Base-by-base conservation (phyloP, 2,113 vertebrate species). In the Madoqua kirkii region DNA sequence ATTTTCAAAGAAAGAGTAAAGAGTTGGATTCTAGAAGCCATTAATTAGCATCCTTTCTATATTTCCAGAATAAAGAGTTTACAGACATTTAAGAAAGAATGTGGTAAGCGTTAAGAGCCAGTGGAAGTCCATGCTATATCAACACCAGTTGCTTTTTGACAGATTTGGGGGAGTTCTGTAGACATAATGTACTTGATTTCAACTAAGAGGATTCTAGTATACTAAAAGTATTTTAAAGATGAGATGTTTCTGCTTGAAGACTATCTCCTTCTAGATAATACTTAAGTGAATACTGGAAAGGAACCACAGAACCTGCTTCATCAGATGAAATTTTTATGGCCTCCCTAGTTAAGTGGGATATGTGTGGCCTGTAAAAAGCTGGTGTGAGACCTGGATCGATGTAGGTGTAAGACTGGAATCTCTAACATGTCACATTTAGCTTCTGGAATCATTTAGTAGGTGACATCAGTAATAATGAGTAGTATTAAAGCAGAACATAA, bases 401-500 rank as follows among this genome's bases (percentile, higher is more conserved):
- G 3, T 45, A 88, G 67, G 64, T 95, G 12, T 87, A 67, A 97
- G 45, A 62, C 25, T 60, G 62, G 43, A 76, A 86, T 76, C 48
- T 50, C 43, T 91, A 96, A 71, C 50, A 92, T 64, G 82, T 89
- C 78, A 89, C 88, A 88, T 93, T 88, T 91, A 83, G 83, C 60
- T 95, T 85, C 86, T 81, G 59, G 40, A 92, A 50, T 74, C 67
- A 81, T 81, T 94, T 83, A 78, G 5, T 50, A 89, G 86, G 52
- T 93, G 85, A 94, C 81, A 93, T 93, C 86, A 48, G 23, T 36
- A 82, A 40, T 54, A 93, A 97, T 59, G 57, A 85, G n/a, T 78
- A 89, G 50, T 23, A 48, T 54, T 95, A 93, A 97, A 83, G 67
- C 57, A 96, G 79, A 86, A 55, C 31, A 93, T 91, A 88, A 92